A percentile compares a stretch with the other conserved stretches of the same genome.
phyloP scores from a whole-genome alignment of 2,888 invertebrate genomes.

The Himalopsyche kuldschensis region DNA sequence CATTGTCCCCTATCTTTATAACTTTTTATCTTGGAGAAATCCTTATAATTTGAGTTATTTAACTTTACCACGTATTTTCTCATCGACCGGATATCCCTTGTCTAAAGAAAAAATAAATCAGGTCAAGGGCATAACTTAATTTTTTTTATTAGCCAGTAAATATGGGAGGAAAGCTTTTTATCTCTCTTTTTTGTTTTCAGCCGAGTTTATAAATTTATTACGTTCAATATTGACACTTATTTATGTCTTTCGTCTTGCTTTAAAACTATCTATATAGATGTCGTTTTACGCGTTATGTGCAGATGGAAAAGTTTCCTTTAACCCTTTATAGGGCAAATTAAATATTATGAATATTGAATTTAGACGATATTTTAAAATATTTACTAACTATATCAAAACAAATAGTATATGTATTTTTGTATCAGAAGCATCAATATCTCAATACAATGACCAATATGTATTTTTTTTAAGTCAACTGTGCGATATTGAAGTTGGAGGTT shows the following conservation, averaged over 20 bases:
- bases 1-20: not conserved
- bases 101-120: not conserved
- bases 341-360: too few relatives aligned
- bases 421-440: too few relatives aligned
- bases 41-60: constrained; percentile 1
- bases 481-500: too few relatives aligned
- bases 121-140: not conserved
- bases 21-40: not conserved
- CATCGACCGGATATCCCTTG: not conserved
- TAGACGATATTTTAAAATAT: too few relatives aligned
- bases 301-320: too few relatives aligned
- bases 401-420: too few relatives aligned
- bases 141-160: not conserved
- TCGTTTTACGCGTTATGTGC: too few relatives aligned
- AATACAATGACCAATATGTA: too few relatives aligned
- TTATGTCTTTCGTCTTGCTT: not conserved
- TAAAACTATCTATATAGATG: too few relatives aligned
- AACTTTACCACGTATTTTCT: not conserved
- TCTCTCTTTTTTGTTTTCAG: not conserved
- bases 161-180: not conserved
- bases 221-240: not conserved
- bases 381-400: too few relatives aligned
- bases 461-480: too few relatives aligned
- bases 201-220: not conserved
- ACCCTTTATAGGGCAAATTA: too few relatives aligned